A percentile compares a stretch with the other conserved stretches of the same genome.
phyloP scores from a whole-genome alignment of 2,888 invertebrate species.

The Nebria brevicollis region DNA sequence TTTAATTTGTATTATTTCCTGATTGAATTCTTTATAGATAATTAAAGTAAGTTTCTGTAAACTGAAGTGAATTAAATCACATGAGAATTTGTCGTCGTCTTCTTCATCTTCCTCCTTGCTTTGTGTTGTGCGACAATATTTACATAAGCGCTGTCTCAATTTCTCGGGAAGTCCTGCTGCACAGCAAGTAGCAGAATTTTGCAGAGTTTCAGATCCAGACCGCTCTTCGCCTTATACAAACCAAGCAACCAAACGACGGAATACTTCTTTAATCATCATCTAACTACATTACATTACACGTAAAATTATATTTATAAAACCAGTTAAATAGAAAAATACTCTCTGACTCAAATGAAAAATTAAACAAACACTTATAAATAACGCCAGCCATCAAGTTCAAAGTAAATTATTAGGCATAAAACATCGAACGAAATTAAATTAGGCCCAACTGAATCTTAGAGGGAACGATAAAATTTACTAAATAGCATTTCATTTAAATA shows the following conservation, averaged over 20 bases:
- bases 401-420: no score
- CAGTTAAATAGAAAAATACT: not conserved
- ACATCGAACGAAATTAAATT: not conserved
- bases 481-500: not conserved
- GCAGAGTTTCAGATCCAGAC: not conserved
- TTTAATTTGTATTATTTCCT: not conserved
- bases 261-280: not conserved
- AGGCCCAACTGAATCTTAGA: not conserved
- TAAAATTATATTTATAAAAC: not conserved
- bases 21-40: conserved; percentile 36
- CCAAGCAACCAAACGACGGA: not conserved
- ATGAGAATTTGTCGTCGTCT: conserved; percentile 40
- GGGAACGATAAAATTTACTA: not conserved
- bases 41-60: conserved; percentile 37
- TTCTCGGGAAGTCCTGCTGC: not conserved
- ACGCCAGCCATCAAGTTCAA: no score
- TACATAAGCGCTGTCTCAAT: conserved; percentile 1
- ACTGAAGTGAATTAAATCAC: conserved; percentile 41
- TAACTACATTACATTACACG: not conserved
- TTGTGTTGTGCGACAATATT: not conserved
- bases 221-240: not conserved
- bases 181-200: not conserved
- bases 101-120: not conserved
- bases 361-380: not conserved
- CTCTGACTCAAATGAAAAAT: not conserved